Conservation (phyloP, 2,797 vertebrate species). For the Pempheris klunzingeri region DNA sequence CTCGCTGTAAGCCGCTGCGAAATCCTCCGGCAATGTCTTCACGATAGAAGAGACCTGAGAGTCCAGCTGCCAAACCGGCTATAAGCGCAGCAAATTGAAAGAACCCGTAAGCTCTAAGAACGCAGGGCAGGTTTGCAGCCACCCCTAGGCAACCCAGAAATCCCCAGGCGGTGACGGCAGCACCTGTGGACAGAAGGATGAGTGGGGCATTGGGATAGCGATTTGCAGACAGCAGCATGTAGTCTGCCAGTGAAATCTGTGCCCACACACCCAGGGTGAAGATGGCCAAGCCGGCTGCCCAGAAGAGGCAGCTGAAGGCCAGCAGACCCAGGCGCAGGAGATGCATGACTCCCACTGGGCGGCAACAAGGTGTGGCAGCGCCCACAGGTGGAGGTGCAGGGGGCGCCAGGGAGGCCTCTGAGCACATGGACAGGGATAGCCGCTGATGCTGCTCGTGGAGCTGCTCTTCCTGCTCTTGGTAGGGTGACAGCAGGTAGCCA, state of each 20-base stretch:
- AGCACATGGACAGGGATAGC: constrained; percentile 80
- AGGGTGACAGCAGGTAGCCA: constrained; percentile 78
- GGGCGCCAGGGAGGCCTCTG: constrained; percentile 84
- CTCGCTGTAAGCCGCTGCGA: constrained; percentile 86
- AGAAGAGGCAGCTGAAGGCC: constrained; percentile 92
- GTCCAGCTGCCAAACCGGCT: constrained; percentile 86
- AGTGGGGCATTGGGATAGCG: constrained; percentile 87
- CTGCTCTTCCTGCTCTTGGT: constrained; percentile 76
- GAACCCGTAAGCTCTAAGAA: constrained; percentile 88
- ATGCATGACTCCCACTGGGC: constrained; percentile 85
- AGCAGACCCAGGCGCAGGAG: constrained; percentile 90
- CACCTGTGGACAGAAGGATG: constrained; percentile 88
- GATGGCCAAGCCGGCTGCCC: constrained; percentile 90
- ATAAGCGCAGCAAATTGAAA: constrained; percentile 88
- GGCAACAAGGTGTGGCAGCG: constrained; percentile 78
- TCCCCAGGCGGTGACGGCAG: constrained; percentile 89
- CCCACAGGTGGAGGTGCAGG: constrained; percentile 74
- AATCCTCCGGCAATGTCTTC: constrained; percentile 89
- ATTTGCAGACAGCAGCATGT: constrained; percentile 88
- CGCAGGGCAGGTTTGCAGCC: constrained; percentile 88
- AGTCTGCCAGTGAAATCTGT: constrained; percentile 87
- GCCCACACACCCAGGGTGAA: constrained; percentile 92
- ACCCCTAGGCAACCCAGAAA: constrained; percentile 92
- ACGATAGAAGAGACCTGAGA: constrained; percentile 90
- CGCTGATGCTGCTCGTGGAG: constrained; percentile 70